phyloP scores from a whole-genome alignment of 2,113 vertebrate species.

The Cervus canadensis region DNA sequence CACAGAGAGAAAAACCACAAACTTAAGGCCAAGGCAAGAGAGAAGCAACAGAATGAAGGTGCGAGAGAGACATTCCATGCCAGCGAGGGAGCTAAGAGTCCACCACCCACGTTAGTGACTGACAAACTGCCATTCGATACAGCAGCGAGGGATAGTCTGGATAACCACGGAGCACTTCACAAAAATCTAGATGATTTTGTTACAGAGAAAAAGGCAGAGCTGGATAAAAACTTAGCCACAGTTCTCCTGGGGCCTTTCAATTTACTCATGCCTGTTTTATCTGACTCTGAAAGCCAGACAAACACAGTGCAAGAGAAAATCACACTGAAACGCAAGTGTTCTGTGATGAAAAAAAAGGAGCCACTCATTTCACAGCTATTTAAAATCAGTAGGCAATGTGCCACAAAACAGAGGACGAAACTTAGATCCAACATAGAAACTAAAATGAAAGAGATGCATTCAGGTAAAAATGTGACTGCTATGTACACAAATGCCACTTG shows the following conservation, averaged over 20 bases:
- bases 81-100: not conserved
- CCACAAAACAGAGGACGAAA: not conserved
- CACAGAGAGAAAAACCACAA: not conserved
- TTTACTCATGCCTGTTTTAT: not conserved
- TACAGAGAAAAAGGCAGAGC: not conserved
- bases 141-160: not conserved
- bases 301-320: not conserved
- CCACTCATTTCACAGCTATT: not conserved
- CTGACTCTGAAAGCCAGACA: not conserved
- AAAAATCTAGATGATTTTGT: not conserved
- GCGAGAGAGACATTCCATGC: not conserved
- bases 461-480: not conserved
- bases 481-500: not conserved
- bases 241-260: not conserved
- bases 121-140: not conserved
- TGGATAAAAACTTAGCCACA: not conserved
- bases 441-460: not conserved
- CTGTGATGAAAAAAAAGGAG: not conserved
- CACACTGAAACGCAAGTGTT: not conserved
- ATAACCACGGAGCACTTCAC: not conserved
- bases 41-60: not conserved
- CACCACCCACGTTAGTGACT: not conserved
- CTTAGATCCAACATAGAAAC: not conserved
- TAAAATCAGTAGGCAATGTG: not conserved
- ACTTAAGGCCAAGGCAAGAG: not conserved